Evolutionary conservation across 2,797 vertebrate species (phyloP).

Genomic region (Siniperca undulata): DNA sequence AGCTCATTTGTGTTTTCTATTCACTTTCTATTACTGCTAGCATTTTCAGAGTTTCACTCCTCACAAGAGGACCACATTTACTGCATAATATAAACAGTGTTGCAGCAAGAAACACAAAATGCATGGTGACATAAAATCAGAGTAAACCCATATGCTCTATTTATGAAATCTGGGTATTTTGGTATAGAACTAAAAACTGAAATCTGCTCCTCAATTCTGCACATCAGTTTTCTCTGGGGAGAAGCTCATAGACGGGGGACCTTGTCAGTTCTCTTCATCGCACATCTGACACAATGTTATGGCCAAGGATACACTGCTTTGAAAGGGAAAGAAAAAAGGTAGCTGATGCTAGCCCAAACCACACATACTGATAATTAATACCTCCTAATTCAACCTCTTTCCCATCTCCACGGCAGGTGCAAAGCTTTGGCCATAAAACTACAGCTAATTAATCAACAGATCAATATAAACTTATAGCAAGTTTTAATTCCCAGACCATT

Average conservation of each 20-base stretch:
- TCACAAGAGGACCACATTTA: not conserved
- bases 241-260: not conserved
- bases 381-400: not conserved
- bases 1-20: not conserved
- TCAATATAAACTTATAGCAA: not conserved
- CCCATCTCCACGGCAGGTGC: not conserved
- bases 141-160: not conserved
- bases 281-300: slow-evolving; percentile 5
- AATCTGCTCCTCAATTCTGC: not conserved
- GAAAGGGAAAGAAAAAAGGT: not conserved
- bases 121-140: not conserved
- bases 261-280: not conserved
- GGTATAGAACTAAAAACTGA: too few species aligned
- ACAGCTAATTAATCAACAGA: slow-evolving; percentile 20
- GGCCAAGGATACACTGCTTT: not conserved
- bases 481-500: not conserved
- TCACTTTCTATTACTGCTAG: not conserved
- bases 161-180: slow-evolving; percentile 1
- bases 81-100: not conserved
- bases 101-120: not conserved
- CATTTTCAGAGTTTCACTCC: not conserved
- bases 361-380: not conserved
- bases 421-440: slow-evolving; percentile 7
- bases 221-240: not conserved
- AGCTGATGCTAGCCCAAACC: not conserved